Evolutionary conservation across 2,888 invertebrate genomes (phyloP).

Genomic region (Noctua comes): DNA sequence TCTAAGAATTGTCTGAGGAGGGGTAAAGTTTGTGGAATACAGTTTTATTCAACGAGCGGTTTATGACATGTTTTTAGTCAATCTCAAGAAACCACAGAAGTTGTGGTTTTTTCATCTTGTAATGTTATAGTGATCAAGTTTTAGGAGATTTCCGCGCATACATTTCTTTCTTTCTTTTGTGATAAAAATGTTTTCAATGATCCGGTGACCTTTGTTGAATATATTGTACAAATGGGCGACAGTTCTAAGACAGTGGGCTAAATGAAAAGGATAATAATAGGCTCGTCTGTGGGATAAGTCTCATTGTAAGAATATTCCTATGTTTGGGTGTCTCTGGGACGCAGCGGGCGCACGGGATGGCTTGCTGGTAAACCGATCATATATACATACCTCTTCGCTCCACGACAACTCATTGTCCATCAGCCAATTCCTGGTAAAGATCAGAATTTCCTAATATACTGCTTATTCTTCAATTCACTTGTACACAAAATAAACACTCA

Average conservation of each 20-base stretch:
- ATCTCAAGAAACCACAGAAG: too few relatives aligned
- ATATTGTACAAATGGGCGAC: background rate
- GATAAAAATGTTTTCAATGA: background rate
- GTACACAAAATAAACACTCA: background rate
- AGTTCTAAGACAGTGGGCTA: background rate
- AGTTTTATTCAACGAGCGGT: background rate
- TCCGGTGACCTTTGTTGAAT: background rate
- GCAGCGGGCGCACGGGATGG: too few relatives aligned
- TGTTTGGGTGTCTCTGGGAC: background rate
- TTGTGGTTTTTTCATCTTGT: background rate
- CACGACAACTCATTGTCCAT: background rate
- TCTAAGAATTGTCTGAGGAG: background rate
- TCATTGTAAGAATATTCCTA: background rate
- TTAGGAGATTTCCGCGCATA: background rate
- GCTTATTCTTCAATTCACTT: background rate
- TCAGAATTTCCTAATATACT: background rate
- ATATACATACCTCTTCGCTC: background rate
- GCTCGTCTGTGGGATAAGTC: background rate
- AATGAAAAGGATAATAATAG: too few relatives aligned
- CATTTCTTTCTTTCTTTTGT: background rate
- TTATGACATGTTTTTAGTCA: background rate
- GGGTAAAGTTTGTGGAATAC: background rate
- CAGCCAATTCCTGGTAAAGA: background rate
- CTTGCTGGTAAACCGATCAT: background rate
- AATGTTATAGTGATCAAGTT: background rate